Evolutionary conservation across 2,113 vertebrate genomes (phyloP).

Genomic region (Tyrannus savana): DNA sequence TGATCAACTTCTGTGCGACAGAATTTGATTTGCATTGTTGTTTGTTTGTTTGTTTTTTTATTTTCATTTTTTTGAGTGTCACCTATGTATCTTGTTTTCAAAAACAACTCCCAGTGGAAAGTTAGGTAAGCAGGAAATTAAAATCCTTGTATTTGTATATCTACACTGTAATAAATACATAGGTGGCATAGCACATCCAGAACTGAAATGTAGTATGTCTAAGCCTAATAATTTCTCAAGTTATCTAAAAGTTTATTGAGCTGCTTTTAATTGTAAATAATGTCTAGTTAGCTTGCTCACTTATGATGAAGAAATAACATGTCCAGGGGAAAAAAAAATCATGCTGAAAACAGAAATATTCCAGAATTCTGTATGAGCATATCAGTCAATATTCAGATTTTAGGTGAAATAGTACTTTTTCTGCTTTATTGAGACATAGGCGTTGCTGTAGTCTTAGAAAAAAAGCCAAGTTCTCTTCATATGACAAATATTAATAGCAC

Average conservation of each 20-base stretch:
- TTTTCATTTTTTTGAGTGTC: neutral
- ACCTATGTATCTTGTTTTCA: neutral
- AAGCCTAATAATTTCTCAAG: neutral
- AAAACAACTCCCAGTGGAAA: neutral
- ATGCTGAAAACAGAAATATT: neutral
- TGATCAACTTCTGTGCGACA: fast-evolving
- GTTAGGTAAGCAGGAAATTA: neutral
- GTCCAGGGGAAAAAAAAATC: neutral
- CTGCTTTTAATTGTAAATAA: neutral
- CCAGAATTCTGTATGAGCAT: neutral
- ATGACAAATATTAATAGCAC: neutral
- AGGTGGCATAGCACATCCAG: neutral
- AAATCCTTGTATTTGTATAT: neutral
- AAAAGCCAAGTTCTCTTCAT: neutral
- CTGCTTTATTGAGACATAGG: neutral
- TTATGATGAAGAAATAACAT: neutral
- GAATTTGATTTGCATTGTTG: neutral
- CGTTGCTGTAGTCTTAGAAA: neutral
- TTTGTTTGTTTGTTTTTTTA: neutral
- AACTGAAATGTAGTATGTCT: neutral
- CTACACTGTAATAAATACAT: neutral
- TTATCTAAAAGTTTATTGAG: neutral
- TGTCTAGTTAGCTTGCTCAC: neutral
- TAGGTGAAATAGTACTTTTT: neutral
- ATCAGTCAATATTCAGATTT: neutral